Evolutionary conservation across 2,888 invertebrate species (phyloP), one percentile per base, ranked within the genome.

Genomic region (Keiferia lycopersicella): DNA sequence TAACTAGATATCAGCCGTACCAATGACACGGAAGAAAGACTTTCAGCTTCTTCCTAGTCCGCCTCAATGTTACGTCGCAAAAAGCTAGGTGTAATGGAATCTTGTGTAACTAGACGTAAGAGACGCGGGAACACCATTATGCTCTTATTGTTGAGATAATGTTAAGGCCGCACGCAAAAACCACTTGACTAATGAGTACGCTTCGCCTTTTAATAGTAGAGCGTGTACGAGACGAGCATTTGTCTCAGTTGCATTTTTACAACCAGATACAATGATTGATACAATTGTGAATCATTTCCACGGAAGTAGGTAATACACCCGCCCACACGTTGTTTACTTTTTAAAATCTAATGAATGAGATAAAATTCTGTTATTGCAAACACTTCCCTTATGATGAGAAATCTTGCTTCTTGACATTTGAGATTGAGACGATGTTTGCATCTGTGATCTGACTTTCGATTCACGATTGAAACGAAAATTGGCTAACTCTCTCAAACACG

Each of bases 41-140:
- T 83, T 80, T 79, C 74, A 70, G 77, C 34, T 30, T 16, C 80
- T 81, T 81, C 77, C 80, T 80, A 67, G 73, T 81, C 73, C 73
- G 71, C 73, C 71, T 75, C 73, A 75, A 73, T 73, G 72, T 64
- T 74, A 71, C 72, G 78, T 78, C 73, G 75, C 76, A 78, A 77
- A 68, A 68, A 73, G 69, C 66, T 62, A 67, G 69, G 75, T 79
- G 70, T 78, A 76, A 81, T 82, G 73, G 79, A 84, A 80, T 85
- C 82, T 88, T 88, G 86, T 87, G 84, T 88, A 89, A 90, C 78
- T 81, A 81, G 76, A 79, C 81, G 84, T 88, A 89, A 90, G 83
- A 86, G 82, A 80, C 86, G 87, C 89, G 90, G 84, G 88, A 90
- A 89, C 78, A 71, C 66, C 71, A 86, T 88, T 87, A 88, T 87